These are phyloP conservation scores for Vanessa cardui DNA, from an alignment of 2,888 invertebrate genomes.

Conservation along the genomic window DNA sequence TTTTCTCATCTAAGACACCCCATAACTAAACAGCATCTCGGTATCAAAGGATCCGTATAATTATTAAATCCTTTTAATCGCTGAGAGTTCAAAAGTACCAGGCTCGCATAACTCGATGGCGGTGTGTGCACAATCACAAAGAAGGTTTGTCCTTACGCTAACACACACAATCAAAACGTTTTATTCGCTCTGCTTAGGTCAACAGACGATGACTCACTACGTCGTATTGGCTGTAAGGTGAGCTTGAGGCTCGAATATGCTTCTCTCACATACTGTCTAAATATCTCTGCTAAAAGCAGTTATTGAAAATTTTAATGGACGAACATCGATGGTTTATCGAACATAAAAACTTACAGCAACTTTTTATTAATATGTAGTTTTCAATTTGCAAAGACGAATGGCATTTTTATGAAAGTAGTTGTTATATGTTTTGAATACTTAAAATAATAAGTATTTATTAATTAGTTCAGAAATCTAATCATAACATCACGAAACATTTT, in stretches of 20 bases:
- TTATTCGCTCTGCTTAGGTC: constrained; percentile 56
- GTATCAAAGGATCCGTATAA: constrained; percentile 28
- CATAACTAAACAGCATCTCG: constrained; percentile 27
- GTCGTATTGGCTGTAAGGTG: constrained; percentile 53
- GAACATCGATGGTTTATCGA: neutral
- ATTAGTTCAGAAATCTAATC: too few species aligned
- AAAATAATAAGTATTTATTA: too few species aligned
- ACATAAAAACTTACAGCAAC: neutral
- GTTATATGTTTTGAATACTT: too few species aligned
- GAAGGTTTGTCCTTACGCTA: constrained; percentile 34
- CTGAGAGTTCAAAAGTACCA: constrained; percentile 46
- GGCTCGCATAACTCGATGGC: constrained; percentile 50
- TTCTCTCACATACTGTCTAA: constrained; percentile 1
- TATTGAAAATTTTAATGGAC: neutral
- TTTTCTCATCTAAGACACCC: constrained; percentile 34
- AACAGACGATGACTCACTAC: constrained; percentile 68
- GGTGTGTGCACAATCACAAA: constrained; percentile 38
- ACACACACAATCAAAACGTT: constrained; percentile 45
- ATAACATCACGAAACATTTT: too few species aligned
- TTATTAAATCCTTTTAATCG: constrained; percentile 42
- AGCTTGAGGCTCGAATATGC: constrained; percentile 27
- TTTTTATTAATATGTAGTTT: too few species aligned
- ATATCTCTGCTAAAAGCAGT: constrained; percentile 1
- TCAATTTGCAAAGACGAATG: too few species aligned
- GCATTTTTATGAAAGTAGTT: too few species aligned